Evolutionary conservation across 1,140 invertebrate species (phyloP), one percentile per base, ranked within the genome.

Genomic region (Camponotus pennsylvanicus): DNA sequence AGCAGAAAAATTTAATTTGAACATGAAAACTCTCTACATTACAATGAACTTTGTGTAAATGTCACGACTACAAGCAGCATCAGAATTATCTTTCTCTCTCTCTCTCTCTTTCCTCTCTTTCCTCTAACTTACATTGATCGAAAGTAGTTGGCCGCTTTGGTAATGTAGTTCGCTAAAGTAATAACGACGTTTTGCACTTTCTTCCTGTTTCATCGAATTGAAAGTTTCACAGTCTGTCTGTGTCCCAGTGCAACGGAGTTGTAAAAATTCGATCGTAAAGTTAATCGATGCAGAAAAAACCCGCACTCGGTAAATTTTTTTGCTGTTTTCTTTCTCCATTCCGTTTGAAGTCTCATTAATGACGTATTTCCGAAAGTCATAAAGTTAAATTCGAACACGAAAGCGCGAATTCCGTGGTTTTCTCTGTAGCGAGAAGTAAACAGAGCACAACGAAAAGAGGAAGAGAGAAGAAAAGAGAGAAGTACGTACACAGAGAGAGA

Each of bases 331-430:
- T 18, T 57, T 15, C 9, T 3, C 8, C 40, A 63, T 52, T 42
- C 37, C 34, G 49, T 71, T 88, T 75, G 70, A 84, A 69, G 27
- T 42, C 45, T 88, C 86, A 59, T 88, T 78, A 83, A 84, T 59
- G 21, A 8, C 40, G 13, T 52, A 52, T 45, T 85, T 88, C 45
- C 63, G 21, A 21, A n/a, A 78, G n/a, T 67, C 13, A 13, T 37
- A 83, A 83, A 73, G 73, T 37, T 4, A 40, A 49, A 73, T 55
- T 61, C 18, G 6, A 3, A 5, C 11, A 21, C 52, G 55, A 34
- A 45, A 71, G 32, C 9, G 63, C 40, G n/a, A 61, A 34, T 73
- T 49, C 40, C n/a, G 67, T 57, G 34, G 18, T 45, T 82, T 32
- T 42, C 40, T 61, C 0, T 13, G 27, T 40, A 61, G 34, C 13